Conservation (phyloP, 2,888 invertebrate species). For the Andrena bucephala region DNA sequence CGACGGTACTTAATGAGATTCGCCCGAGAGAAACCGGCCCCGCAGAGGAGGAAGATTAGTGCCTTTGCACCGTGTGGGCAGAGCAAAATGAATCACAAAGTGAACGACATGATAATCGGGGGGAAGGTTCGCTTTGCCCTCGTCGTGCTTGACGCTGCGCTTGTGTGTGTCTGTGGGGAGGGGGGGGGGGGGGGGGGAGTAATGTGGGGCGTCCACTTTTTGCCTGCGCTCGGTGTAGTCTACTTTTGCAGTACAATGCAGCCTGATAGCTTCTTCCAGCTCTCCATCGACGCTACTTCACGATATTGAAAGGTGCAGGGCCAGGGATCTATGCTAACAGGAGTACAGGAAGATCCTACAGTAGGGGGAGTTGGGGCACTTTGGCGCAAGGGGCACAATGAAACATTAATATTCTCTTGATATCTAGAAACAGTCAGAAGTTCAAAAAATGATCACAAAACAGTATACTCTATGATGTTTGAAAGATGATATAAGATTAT, state of each 20-base stretch:
- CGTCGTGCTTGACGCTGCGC: conserved; percentile 1
- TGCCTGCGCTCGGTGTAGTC: not conserved
- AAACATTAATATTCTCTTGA: no score
- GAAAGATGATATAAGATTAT: no score
- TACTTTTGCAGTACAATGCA: not conserved
- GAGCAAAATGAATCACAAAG: conserved; percentile 76
- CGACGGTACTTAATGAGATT: conserved; percentile 72
- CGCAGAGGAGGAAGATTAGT: conserved; percentile 53
- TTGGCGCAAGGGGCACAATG: no score
- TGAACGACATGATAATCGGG: conserved; percentile 78
- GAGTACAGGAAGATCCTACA: no score
- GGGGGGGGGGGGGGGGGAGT: not conserved
- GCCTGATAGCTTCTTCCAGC: no score
- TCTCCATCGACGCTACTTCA: no score
- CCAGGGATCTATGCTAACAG: no score
- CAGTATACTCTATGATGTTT: no score
- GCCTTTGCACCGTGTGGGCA: conserved; percentile 66
- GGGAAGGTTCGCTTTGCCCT: conserved; percentile 75
- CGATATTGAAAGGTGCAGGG: no score
- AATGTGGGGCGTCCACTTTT: not conserved
- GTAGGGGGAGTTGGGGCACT: no score
- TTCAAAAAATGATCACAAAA: no score
- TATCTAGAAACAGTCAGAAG: no score
- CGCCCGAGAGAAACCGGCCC: conserved; percentile 20
- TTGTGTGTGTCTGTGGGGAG: not conserved